These are phyloP conservation scores for Rhopalosiphum padi DNA, from an alignment of 1,140 invertebrate species.

Conservation along the genomic window DNA sequence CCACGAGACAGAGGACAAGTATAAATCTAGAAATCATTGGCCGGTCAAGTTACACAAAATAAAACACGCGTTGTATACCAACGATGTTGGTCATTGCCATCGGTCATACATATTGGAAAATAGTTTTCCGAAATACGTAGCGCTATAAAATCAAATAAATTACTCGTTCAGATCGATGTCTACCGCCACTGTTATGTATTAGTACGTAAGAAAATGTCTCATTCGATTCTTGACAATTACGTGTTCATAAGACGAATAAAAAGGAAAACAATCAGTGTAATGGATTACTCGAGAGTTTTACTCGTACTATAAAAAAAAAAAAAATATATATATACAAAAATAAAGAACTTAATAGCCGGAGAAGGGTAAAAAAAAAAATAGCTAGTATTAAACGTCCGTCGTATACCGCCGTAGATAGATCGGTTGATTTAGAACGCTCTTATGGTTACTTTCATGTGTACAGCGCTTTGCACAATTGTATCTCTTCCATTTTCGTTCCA, in stretches of 20 bases:
- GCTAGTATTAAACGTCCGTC: neutral
- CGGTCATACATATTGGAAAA: neutral
- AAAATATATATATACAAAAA: neutral
- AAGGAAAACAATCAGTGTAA: conserved; percentile 34
- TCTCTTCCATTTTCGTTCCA: neutral
- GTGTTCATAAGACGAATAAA: neutral
- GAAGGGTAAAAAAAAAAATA: conserved; percentile 13
- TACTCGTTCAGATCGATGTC: neutral
- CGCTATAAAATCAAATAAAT: neutral
- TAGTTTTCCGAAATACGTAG: neutral
- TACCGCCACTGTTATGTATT: neutral
- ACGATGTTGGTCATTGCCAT: neutral
- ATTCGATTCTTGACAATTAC: conserved; percentile 2
- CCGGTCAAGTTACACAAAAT: neutral
- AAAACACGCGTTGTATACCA: neutral
- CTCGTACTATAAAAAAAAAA: neutral
- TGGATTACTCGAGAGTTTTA: neutral
- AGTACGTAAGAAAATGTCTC: neutral
- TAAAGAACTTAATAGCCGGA: neutral
- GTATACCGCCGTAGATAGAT: neutral
- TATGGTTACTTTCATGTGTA: conserved; percentile 14
- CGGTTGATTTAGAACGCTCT: conserved; percentile 2
- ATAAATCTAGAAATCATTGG: neutral
- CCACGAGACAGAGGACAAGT: neutral
- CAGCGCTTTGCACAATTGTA: neutral